phyloP scores from a whole-genome alignment of 2,113 vertebrate genomes.

The Oriolus oriolus region DNA sequence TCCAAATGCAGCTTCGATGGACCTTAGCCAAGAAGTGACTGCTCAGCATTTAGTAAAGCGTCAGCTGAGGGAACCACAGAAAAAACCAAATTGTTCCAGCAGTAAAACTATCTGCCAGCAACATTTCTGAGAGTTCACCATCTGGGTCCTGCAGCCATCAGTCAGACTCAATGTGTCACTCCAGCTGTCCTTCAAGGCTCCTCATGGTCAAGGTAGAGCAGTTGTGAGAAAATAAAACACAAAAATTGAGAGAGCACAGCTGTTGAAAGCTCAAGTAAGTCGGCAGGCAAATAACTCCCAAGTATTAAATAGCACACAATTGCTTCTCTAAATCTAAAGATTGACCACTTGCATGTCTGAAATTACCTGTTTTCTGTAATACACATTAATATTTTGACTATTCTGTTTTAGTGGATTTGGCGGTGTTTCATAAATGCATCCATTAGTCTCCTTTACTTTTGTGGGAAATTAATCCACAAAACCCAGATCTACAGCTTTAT shows the following conservation, averaged over 20 bases:
- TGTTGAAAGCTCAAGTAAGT: not conserved
- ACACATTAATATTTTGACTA: not conserved
- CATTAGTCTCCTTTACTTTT: not conserved
- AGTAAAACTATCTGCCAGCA: conserved; percentile 38
- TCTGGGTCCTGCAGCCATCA: conserved; percentile 33
- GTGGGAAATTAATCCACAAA: not conserved
- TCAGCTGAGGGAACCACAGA: not conserved
- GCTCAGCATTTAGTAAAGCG: conserved; percentile 33
- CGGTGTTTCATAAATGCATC: not conserved
- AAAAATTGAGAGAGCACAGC: not conserved
- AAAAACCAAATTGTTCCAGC: not conserved
- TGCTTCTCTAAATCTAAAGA: not conserved
- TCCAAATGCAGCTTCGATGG: conserved; percentile 32
- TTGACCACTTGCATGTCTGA: not conserved
- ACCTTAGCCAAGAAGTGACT: conserved; percentile 41
- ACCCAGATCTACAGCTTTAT: rapidly evolving
- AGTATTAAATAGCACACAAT: not conserved
- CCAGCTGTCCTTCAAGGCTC: conserved; percentile 35
- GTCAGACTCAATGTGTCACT: conserved; percentile 19
- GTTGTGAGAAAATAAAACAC: conserved; percentile 2
- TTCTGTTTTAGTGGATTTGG: not conserved
- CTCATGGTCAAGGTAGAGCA: not conserved
- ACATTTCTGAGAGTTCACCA: conserved; percentile 48
- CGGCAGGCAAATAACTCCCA: not conserved
- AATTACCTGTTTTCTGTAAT: not conserved